Percentiles rank a stretch among this genome's conserved stretches.
These are phyloP conservation scores for Chiroxiphia lanceolata DNA, from an alignment of 2,797 vertebrate species.

Conservation along the genomic window DNA sequence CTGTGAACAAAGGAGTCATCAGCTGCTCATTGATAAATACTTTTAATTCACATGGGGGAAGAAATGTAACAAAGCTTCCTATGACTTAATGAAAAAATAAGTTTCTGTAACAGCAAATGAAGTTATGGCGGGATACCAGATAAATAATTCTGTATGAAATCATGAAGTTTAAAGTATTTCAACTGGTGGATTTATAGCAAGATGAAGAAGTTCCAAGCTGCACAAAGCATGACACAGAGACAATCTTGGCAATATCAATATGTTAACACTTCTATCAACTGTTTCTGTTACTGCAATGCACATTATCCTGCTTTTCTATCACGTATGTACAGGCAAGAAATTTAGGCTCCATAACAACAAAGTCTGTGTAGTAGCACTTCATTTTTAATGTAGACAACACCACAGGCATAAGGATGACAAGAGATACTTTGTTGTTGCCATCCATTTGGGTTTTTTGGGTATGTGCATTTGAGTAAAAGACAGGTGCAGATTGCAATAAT, in stretches of 20 bases:
- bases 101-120: background rate
- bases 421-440: background rate
- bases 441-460: background rate
- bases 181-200: background rate
- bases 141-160: background rate
- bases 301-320: fast-evolving
- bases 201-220: background rate
- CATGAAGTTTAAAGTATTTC: background rate
- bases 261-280: background rate
- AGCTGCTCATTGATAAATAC: background rate
- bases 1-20: background rate
- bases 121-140: background rate
- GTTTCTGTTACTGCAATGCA: background rate
- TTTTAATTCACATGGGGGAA: background rate
- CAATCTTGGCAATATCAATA: background rate
- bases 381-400: background rate
- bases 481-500: background rate
- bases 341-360: background rate
- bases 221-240: background rate
- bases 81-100: background rate
- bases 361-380: background rate
- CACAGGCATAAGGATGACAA: background rate
- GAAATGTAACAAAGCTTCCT: background rate
- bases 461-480: background rate
- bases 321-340: background rate